Evolutionary conservation across 2,888 invertebrate genomes (phyloP), one percentile per base, ranked within the genome.

Genomic region (Adelognathus sp.): DNA sequence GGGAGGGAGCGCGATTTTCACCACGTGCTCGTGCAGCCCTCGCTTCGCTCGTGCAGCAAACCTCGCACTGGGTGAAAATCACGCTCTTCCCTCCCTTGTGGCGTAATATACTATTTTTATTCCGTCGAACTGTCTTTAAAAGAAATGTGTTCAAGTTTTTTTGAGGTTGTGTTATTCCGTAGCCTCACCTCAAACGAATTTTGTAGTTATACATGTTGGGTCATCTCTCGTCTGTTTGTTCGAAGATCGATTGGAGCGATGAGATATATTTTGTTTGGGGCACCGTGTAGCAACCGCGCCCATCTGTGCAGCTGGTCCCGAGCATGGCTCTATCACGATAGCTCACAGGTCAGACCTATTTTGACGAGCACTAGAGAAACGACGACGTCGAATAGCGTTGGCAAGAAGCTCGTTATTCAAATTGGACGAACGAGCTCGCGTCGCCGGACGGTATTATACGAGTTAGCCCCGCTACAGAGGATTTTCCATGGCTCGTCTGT

Each of bases 401-500:
- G 54, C 56, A 52, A 74, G 60, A 74, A 66, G 46, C 74, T 74
- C 74, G 41, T 69, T 69, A 69, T 75, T 69, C 69, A 69, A 69
- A 75, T 69, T 56, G 33, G 63, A 75, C 27, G 41, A 4, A 54
- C 27, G 50, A 60, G 36, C 33, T 36, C 46, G 60, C 70, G 29
- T 61, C 50, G 50, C 50, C 61, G 24, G 9, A 36, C 41, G 52
- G 29, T 71, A 41, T 71, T 41, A 61, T 46, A 41, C n/a, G n/a
- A 36, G n/a, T 61, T 52, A 36, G 50, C 16, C 36, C 41, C n/a
- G n/a, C n/a, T n/a, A n/a, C n/a, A n/a, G n/a, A n/a, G 3, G 36
- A 36, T 36, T 36, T 36, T 36, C 36, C n/a, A 36, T 36, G 36
- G 36, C 36, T 29, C 21, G 27, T 31, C 24, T 31, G 46, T 70